Base-by-base conservation (phyloP, 2,113 vertebrate species). In the Paramisgurnus dabryanus region DNA sequence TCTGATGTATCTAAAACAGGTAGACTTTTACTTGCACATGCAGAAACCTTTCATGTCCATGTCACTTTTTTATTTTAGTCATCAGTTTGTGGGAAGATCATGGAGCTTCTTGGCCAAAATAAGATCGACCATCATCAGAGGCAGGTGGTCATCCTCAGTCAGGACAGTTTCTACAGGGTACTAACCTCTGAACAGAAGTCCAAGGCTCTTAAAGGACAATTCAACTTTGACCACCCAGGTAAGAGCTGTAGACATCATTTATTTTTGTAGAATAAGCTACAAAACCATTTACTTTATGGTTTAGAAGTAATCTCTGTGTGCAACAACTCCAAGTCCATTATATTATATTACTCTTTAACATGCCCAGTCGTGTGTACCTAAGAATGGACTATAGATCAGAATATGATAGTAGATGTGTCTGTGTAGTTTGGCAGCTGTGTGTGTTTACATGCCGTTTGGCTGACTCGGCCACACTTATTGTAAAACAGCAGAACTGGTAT, bases 181-280 rank as follows among this genome's bases (percentile, higher is more conserved):
- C 94, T 99, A 67, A 98, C 97, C 13, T 86, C 94, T 0, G 98
- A 99, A 87, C 97, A 99, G 92, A 98, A 98, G 87, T 92, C 94
- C 87, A 98, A 97, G 86, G 97, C 96, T 0, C 88, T 93, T 17
- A 98, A 97, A 90, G 98, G 98, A 87, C 97, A 99, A 82, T 99
- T 95, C 93, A 99, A 99, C 91, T 99, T 99, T 84, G 97, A 99
- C 89, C 98, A 99, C 90, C 98, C 98, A 89, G 97, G 98, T 99
- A 93, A 3, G 4, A 78, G 5, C 66, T 3, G 27, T 34, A 34
- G 27, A 34, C 27, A 34, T 34, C 27, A 34, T 34, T 34, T 34
- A 34, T 34, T 34, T 34, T 34, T 34, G 27, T 34, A 34, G 41
- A 40, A 18, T 55, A 6, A 57, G 17, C 18, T 2, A 34, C 27